phyloP scores from a whole-genome alignment of 2,888 invertebrate genomes.

The Fragum whitleyi region DNA sequence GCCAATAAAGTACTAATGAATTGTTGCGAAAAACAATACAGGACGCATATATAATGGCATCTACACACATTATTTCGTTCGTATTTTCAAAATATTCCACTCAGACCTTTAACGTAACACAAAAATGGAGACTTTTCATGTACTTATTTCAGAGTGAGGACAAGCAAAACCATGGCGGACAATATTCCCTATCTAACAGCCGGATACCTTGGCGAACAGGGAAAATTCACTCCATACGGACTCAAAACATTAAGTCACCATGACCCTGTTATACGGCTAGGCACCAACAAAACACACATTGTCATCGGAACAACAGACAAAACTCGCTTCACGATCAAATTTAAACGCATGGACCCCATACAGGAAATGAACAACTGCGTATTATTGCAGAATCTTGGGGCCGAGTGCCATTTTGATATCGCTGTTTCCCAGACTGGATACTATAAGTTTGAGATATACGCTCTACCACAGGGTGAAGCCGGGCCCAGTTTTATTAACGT shows the following conservation, averaged over 20 bases:
- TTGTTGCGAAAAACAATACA: not conserved
- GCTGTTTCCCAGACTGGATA: conserved; percentile 75
- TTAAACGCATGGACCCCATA: conserved; percentile 74
- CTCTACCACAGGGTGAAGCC: conserved; percentile 74
- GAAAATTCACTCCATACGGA: conserved; percentile 76
- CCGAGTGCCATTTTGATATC: conserved; percentile 72
- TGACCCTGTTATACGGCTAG: conserved; percentile 73
- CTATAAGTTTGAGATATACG: conserved; percentile 80
- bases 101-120: no score
- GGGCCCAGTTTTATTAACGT: conserved; percentile 79
- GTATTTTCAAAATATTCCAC: no score
- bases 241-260: conserved; percentile 70
- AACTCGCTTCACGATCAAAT: conserved; percentile 74
- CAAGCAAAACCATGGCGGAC: conserved; percentile 52
- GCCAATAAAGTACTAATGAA: no score
- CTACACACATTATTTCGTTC: no score
- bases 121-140: no score
- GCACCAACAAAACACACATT: conserved; percentile 73
- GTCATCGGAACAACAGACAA: conserved; percentile 69
- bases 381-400: conserved; percentile 72
- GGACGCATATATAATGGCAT: not conserved
- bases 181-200: conserved; percentile 75
- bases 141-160: no score
- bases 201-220: conserved; percentile 78
- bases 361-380: conserved; percentile 74